phyloP scores from a whole-genome alignment of 2,888 invertebrate species.

The Brenthis daphne region DNA sequence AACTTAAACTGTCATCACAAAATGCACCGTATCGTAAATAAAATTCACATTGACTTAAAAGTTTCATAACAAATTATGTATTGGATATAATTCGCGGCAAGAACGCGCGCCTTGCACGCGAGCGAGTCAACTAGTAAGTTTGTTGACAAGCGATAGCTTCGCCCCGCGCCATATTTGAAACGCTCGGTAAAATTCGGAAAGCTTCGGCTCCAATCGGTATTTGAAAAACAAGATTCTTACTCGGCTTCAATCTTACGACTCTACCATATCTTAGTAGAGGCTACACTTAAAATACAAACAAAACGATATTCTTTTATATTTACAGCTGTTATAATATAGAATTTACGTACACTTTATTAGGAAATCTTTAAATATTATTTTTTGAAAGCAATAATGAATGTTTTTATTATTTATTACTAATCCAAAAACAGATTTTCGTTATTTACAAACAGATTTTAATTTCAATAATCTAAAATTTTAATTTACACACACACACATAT shows the following conservation, averaged over 20 bases:
- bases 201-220: constrained; percentile 49
- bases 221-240: too few relatives aligned
- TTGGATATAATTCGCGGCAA: constrained; percentile 32
- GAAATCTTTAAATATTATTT: too few relatives aligned
- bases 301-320: background rate
- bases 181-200: constrained; percentile 66
- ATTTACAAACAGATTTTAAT: too few relatives aligned
- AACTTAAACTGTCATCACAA: constrained; percentile 41
- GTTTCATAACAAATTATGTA: constrained; percentile 32
- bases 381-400: too few relatives aligned
- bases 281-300: background rate
- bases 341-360: too few relatives aligned
- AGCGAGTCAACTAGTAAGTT: constrained; percentile 62
- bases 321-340: background rate
- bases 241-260: constrained; percentile 44
- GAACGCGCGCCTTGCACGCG: constrained; percentile 58
- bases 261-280: background rate
- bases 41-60: constrained; percentile 31
- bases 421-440: too few relatives aligned
- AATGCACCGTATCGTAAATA: constrained; percentile 19
- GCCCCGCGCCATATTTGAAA: constrained; percentile 66
- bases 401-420: too few relatives aligned
- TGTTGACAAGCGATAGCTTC: constrained; percentile 77
- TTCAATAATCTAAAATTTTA: too few relatives aligned
- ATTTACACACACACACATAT: too few relatives aligned